A percentile compares a stretch with the other conserved stretches of the same genome.
Conservation (phyloP, 2,797 vertebrate genomes). For the Florisuga fusca region DNA sequence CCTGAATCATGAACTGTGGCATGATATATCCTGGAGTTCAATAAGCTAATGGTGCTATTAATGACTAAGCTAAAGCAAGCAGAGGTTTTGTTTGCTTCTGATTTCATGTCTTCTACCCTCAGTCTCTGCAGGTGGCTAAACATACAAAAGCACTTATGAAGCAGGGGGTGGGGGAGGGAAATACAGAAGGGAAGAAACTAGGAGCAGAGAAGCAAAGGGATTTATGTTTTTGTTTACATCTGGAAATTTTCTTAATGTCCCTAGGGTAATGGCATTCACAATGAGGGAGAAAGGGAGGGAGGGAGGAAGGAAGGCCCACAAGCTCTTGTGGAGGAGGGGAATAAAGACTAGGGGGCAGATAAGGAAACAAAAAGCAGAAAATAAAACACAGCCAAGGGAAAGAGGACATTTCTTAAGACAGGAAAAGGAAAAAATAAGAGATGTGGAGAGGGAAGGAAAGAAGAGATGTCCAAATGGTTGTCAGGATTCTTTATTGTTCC, state of each 20-base stretch:
- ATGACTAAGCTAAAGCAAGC: slow-evolving; percentile 51
- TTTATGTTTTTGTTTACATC: slow-evolving; percentile 58
- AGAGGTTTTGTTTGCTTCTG: slow-evolving; percentile 50
- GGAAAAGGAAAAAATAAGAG: background rate
- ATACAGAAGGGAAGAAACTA: background rate
- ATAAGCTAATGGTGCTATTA: slow-evolving; percentile 61
- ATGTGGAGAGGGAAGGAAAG: background rate
- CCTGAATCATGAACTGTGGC: slow-evolving; percentile 46
- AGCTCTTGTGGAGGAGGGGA: background rate
- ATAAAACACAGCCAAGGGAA: background rate
- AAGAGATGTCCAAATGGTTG: background rate
- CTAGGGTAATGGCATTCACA: slow-evolving; percentile 28
- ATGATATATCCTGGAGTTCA: slow-evolving; percentile 57
- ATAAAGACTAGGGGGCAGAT: background rate
- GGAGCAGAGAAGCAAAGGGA: background rate
- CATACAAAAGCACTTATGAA: slow-evolving; percentile 1
- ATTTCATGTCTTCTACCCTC: slow-evolving; percentile 28
- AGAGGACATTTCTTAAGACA: background rate
- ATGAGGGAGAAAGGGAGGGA: background rate
- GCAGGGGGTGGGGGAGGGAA: background rate
- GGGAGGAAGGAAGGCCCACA: background rate
- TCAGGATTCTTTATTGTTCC: slow-evolving; percentile 28
- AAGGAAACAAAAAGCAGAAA: slow-evolving; percentile 1
- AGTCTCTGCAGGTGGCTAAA: slow-evolving; percentile 40
- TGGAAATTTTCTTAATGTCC: slow-evolving; percentile 10